These are phyloP conservation scores for Hymenochirus boettgeri DNA, from an alignment of 2,113 vertebrate genomes.

Conservation along the genomic window DNA sequence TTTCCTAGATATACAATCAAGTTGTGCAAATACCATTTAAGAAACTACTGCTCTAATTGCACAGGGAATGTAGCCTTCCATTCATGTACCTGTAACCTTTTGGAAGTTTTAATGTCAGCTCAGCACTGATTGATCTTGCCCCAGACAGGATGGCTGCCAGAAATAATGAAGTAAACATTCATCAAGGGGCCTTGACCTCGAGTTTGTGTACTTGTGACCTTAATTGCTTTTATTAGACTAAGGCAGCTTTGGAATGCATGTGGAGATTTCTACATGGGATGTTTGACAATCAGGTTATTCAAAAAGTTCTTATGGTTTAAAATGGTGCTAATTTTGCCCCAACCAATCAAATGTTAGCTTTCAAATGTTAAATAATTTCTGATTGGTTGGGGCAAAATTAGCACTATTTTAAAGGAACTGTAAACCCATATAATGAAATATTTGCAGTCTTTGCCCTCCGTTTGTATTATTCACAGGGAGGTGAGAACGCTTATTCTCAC, in stretches of 20 bases:
- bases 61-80: constrained; percentile 10
- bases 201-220: constrained; percentile 8
- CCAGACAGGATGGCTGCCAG: constrained; percentile 38
- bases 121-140: constrained; percentile 22
- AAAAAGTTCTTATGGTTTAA: no score
- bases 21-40: not conserved
- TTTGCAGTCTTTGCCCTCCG: no score
- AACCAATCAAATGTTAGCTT: no score
- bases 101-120: constrained; percentile 1
- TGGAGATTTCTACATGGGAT: not conserved
- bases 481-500: no score
- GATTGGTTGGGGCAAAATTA: no score
- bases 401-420: no score
- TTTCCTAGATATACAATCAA: not conserved
- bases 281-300: not conserved
- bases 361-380: no score
- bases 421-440: no score
- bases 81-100: not conserved
- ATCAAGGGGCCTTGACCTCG: constrained; percentile 28
- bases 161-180: constrained; percentile 18
- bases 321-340: no score
- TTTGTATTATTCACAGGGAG: no score
- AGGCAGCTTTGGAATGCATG: constrained; percentile 7
- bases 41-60: not conserved
- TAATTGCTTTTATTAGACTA: not conserved